Evolutionary conservation across 2,888 invertebrate genomes (phyloP).

Genomic region (Xestia rhomboidea): DNA sequence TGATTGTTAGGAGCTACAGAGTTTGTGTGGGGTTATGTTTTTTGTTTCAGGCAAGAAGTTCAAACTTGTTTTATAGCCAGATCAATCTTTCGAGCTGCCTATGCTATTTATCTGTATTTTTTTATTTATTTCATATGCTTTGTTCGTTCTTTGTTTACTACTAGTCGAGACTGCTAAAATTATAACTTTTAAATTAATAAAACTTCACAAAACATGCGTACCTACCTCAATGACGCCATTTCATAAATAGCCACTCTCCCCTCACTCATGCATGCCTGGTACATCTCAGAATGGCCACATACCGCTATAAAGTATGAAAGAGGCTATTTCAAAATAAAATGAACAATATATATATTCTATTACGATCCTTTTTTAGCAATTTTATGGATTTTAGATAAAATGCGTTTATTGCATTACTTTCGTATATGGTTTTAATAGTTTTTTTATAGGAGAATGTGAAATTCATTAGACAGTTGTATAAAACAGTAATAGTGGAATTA

Average conservation of each 20-base stretch:
- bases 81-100: not conserved
- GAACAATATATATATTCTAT: conserved; percentile 15
- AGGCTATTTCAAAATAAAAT: conserved; percentile 28
- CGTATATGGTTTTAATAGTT: conserved; percentile 1
- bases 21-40: not conserved
- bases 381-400: conserved; percentile 32
- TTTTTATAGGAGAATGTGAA: not conserved
- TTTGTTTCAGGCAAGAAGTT: not conserved
- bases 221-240: conserved; percentile 35
- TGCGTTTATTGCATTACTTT: not conserved
- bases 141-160: not conserved
- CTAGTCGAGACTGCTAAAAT: not conserved
- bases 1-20: conserved; percentile 15
- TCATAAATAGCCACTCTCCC: conserved; percentile 57
- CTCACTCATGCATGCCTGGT: conserved; percentile 32
- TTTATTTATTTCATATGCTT: not conserved
- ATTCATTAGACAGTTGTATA: not conserved
- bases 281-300: conserved; percentile 37
- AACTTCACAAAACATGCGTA: conserved; percentile 19
- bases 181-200: conserved; percentile 1
- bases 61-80: not conserved
- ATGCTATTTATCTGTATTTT: not conserved
- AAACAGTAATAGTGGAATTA: not conserved
- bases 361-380: conserved; percentile 12
- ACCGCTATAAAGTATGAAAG: conserved; percentile 24